Base-by-base conservation (phyloP, 1,140 invertebrate genomes). In the Danaus plexippus region DNA sequence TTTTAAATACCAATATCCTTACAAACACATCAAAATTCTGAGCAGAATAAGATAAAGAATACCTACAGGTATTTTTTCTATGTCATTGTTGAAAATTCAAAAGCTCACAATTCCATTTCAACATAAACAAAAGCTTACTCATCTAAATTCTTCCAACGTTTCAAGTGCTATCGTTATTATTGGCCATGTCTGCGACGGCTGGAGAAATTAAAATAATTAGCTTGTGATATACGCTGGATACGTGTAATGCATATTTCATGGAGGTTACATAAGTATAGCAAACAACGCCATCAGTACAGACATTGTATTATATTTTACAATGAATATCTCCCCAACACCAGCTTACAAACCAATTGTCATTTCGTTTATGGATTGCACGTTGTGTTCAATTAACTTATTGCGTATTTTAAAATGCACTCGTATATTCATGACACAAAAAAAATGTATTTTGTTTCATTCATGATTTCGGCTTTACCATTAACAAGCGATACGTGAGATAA, bases 201-300 rank as follows among this genome's bases (percentile, higher is more conserved):
- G 69, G 71, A 81, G 78, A 82, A 80, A 85, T 83, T 85, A 77
- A 82, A 85, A 85, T 83, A 85, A 85, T 83, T 85, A 83, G 67
- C 75, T 64, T 69, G 72, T 80, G 75, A 80, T 77, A 72, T 75
- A 81, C 67, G 69, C 69, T 46, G 55, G 52, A 42, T 61, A 59
- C 72, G 78, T 77, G 80, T 54, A 57, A 46, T 62, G 80, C 80
- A 77, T 82, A 66, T 63, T 47, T 61, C 63, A 67, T 59, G 46
- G 42, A 41, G 11, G 44, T 67, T 67, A 64, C 51, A 59, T 64
- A 71, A 66, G 47, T 61, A 60, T 43, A 45, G n/a, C 53, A 53
- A 50, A 55, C 32, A 52, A 48, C 22, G 52, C 52, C 59, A 47
- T 48, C 49, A 22, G 11, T 11, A 41, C 40, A 43, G 40, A 56